phyloP scores from a whole-genome alignment of 2,888 invertebrate species.

The Pammene fasciana region DNA sequence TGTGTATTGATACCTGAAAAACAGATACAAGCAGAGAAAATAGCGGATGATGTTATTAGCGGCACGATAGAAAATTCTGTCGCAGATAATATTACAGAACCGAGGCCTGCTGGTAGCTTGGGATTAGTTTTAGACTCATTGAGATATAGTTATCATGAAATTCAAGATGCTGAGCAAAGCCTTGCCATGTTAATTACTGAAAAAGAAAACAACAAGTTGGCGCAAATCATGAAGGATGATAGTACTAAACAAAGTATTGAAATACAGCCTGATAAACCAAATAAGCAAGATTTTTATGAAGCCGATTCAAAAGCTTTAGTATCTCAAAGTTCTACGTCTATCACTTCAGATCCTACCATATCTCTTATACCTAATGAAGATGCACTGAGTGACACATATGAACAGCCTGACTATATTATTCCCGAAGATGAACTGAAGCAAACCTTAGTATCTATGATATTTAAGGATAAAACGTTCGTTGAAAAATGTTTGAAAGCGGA shows the following conservation, averaged over 20 bases:
- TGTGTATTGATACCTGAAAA: background rate
- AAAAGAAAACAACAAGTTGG: slow-evolving; percentile 9
- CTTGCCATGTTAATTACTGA: slow-evolving; percentile 39
- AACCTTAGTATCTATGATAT: slow-evolving; percentile 63
- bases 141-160: slow-evolving; percentile 57
- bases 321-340: slow-evolving; percentile 19
- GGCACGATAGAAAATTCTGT: slow-evolving; percentile 8
- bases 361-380: slow-evolving; percentile 43
- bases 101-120: slow-evolving; percentile 32
- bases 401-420: background rate
- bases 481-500: slow-evolving; percentile 51
- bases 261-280: background rate
- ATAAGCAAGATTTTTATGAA: slow-evolving; percentile 31
- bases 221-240: background rate
- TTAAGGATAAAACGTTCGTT: slow-evolving; percentile 56
- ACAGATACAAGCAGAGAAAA: background rate
- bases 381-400: slow-evolving; percentile 37
- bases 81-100: slow-evolving; percentile 2
- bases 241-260: background rate
- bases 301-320: slow-evolving; percentile 17
- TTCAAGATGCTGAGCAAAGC: slow-evolving; percentile 55
- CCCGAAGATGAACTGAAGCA: slow-evolving; percentile 54
- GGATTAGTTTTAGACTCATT: slow-evolving; percentile 41
- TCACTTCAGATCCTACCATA: slow-evolving; percentile 29
- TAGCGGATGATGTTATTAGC: background rate